These are phyloP conservation scores for Ifrita kowaldi DNA, from an alignment of 2,113 vertebrate species.

Conservation along the genomic window DNA sequence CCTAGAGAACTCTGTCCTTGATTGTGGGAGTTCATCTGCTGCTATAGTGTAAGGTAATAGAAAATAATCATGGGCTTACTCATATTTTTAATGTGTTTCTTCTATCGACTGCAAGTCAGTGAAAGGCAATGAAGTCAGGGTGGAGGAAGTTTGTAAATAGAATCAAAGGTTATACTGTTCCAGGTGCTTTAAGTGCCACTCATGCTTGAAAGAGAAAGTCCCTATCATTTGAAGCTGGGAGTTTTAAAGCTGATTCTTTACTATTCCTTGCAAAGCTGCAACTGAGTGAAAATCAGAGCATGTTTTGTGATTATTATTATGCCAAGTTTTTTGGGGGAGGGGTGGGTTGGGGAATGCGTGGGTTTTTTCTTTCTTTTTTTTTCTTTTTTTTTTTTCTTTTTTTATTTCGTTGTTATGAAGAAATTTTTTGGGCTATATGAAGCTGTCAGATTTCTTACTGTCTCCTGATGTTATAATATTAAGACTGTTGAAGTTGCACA, in stretches of 20 bases:
- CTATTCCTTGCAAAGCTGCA: neutral
- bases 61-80: neutral
- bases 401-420: neutral
- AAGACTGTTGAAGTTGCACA: neutral
- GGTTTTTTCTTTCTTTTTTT: accelerated
- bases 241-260: neutral
- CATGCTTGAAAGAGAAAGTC: neutral
- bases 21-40: neutral
- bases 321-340: neutral
- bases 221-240: neutral
- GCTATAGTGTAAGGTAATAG: neutral
- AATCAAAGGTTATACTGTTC: neutral
- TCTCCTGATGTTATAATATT: neutral
- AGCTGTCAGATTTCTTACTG: neutral
- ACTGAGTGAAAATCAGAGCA: neutral
- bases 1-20: neutral
- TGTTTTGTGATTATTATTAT: neutral
- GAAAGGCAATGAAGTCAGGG: neutral
- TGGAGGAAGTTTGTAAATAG: neutral
- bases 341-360: accelerated
- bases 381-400: no score
- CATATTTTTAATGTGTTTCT: neutral
- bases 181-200: neutral
- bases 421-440: neutral
- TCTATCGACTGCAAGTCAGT: neutral